phyloP scores from a whole-genome alignment of 37 sponge, comb jelly and placozoan species.

The Mnemiopsis leidyi region DNA sequence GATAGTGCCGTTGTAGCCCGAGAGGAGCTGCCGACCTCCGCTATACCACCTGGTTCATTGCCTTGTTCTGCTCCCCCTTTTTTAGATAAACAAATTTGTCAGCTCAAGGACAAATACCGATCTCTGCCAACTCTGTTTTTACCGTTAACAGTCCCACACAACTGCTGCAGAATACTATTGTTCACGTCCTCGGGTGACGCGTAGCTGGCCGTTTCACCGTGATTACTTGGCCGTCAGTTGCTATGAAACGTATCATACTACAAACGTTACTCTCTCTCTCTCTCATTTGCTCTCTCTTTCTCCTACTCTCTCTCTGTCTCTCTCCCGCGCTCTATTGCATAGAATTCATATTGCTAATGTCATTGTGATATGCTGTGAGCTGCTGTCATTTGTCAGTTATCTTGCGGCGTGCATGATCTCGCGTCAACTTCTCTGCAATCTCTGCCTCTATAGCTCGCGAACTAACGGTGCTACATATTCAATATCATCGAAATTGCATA shows the following conservation, averaged over 20 bases:
- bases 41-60: background rate
- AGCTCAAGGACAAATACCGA: background rate
- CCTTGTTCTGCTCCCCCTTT: background rate
- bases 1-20: too few relatives aligned
- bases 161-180: too few relatives aligned
- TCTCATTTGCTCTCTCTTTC: background rate
- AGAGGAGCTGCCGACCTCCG: too few relatives aligned
- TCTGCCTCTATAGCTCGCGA: background rate
- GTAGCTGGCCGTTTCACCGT: background rate
- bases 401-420: background rate
- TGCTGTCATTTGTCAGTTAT: background rate
- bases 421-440: background rate
- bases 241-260: background rate
- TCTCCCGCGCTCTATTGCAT: background rate
- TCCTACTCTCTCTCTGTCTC: background rate
- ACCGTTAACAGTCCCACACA: background rate
- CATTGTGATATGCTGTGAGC: background rate
- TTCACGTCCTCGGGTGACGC: background rate
- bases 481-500: background rate
- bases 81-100: background rate
- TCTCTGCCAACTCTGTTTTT: background rate
- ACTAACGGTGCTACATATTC: background rate
- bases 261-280: background rate
- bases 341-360: background rate
- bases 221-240: background rate